These are phyloP conservation scores for Tachysurus fulvidraco DNA, from an alignment of 2,113 vertebrate species.

Conservation along the genomic window DNA sequence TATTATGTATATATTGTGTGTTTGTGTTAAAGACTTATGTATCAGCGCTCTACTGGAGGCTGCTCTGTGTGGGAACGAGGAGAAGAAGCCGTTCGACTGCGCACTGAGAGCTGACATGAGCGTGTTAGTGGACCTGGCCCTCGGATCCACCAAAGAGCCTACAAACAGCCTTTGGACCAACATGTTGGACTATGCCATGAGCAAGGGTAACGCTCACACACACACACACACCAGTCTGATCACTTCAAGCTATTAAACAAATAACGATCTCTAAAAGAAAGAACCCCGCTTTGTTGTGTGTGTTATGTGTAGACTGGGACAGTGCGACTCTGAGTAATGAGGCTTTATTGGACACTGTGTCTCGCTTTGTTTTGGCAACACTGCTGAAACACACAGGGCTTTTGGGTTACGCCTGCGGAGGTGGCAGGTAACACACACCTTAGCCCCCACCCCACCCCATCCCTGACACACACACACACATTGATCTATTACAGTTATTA, in stretches of 20 bases:
- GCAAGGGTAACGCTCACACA: constrained; percentile 81
- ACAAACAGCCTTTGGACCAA: constrained; percentile 93
- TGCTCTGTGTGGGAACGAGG: constrained; percentile 93
- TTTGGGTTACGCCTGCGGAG: constrained; percentile 85
- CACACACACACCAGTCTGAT: not conserved
- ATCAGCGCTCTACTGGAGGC: constrained; percentile 92
- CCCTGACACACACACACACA: not conserved
- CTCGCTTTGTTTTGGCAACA: constrained; percentile 92
- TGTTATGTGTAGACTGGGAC: constrained; percentile 87
- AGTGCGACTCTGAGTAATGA: constrained; percentile 91
- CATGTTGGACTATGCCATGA: constrained; percentile 94
- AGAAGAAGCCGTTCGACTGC: constrained; percentile 95
- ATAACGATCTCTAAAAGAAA: not conserved
- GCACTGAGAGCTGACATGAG: constrained; percentile 82
- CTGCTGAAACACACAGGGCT: constrained; percentile 92
- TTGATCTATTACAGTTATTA: not conserved
- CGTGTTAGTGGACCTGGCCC: constrained; percentile 85
- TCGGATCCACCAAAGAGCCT: constrained; percentile 94
- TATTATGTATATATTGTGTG: not conserved
- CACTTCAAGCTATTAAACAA: not conserved
- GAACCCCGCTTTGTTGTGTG: constrained; percentile 1
- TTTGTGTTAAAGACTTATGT: constrained; percentile 78
- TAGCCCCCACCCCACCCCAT: not conserved
- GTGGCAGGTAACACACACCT: constrained; percentile 80
- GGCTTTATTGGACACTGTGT: constrained; percentile 89